Evolutionary conservation across 2,888 invertebrate species (phyloP).

Genomic region (Lutraria lutraria): DNA sequence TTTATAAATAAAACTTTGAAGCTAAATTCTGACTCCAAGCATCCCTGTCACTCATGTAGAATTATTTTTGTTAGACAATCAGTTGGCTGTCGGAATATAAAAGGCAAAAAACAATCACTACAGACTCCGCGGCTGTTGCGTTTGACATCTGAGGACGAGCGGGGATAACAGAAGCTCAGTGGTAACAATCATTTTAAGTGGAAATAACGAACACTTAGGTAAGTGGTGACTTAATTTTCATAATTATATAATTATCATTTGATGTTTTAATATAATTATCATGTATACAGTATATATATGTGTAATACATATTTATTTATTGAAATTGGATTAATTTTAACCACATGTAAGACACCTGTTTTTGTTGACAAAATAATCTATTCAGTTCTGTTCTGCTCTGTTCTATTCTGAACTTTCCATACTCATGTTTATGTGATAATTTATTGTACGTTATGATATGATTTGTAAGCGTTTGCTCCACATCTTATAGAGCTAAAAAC

Average conservation of each 20-base stretch:
- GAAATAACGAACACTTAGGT: not conserved
- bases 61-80: constrained; percentile 15
- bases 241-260: not conserved
- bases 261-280: not conserved
- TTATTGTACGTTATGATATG: too few relatives aligned
- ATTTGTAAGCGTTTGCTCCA: too few relatives aligned
- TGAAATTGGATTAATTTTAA: too few relatives aligned
- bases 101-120: not conserved
- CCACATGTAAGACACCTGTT: too few relatives aligned
- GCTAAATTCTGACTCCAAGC: not conserved
- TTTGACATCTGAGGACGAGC: not conserved
- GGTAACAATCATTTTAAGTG: not conserved
- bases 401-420: too few relatives aligned
- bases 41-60: not conserved
- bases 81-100: constrained; percentile 3
- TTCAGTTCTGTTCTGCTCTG: too few relatives aligned
- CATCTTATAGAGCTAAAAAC: too few relatives aligned
- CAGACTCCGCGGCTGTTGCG: not conserved
- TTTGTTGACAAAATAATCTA: too few relatives aligned
- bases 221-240: not conserved
- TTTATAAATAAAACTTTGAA: not conserved
- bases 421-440: too few relatives aligned
- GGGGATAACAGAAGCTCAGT: not conserved
- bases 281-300: not conserved
- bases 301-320: too few relatives aligned